Conservation (phyloP, 2,888 invertebrate genomes). For the Phyllotreta striolata region DNA sequence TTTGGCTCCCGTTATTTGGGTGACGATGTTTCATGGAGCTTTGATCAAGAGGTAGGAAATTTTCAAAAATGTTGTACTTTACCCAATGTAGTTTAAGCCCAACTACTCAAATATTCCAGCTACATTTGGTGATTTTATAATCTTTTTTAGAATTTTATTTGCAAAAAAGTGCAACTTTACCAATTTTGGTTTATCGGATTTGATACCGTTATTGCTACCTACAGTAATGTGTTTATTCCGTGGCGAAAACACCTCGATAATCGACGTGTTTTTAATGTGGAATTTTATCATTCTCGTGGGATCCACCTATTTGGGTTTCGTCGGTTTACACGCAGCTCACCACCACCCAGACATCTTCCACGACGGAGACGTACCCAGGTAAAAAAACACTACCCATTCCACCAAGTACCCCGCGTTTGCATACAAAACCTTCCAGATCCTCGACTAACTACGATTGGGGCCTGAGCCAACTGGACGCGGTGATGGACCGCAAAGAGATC, state of each 20-base stretch:
- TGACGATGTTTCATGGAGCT: constrained; percentile 54
- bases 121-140: too few relatives aligned
- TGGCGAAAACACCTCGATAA: constrained; percentile 46
- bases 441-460: constrained; percentile 74
- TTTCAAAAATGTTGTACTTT: constrained; percentile 11
- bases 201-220: constrained; percentile 61
- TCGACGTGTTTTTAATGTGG: constrained; percentile 65
- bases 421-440: constrained; percentile 54
- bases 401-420: neutral
- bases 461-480: constrained; percentile 76
- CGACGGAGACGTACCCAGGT: constrained; percentile 78
- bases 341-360: constrained; percentile 83
- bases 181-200: constrained; percentile 51
- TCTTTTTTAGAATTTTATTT: constrained; percentile 6
- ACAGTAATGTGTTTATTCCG: constrained; percentile 59
- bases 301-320: constrained; percentile 69
- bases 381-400: constrained; percentile 36
- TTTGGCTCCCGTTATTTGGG: constrained; percentile 58
- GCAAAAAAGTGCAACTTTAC: constrained; percentile 35
- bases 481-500: constrained; percentile 75
- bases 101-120: too few relatives aligned
- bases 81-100: too few relatives aligned
- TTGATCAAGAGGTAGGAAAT: constrained; percentile 61
- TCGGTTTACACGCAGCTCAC: constrained; percentile 79
- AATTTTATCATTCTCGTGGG: constrained; percentile 67